Conservation (phyloP, 1,140 invertebrate genomes). For the Drosophila mayri region DNA sequence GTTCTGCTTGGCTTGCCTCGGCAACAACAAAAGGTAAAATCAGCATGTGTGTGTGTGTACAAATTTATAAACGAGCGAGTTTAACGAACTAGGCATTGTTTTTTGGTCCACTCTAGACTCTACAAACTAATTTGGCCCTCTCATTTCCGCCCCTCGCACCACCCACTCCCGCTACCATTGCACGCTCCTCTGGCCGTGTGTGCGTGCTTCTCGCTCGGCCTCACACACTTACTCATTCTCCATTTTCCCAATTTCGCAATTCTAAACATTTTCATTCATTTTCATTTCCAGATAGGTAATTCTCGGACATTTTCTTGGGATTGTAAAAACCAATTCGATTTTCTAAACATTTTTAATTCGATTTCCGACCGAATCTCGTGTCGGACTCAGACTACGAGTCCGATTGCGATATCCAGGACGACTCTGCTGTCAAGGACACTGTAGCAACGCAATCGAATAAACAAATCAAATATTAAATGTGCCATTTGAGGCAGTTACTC, state of each 20-base stretch:
- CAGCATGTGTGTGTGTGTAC: constrained; percentile 43
- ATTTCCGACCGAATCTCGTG: constrained; percentile 32
- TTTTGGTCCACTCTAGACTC: constrained; percentile 43
- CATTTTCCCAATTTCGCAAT: constrained; percentile 30
- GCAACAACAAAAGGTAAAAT: constrained; percentile 43
- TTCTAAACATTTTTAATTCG: constrained; percentile 54
- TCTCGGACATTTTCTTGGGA: constrained; percentile 18
- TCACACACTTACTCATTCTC: constrained; percentile 2
- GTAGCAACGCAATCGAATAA: constrained; percentile 49
- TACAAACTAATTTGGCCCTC: constrained; percentile 38
- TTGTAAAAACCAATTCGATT: constrained; percentile 48
- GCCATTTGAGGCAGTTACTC: constrained; percentile 41
- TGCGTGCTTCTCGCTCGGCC: constrained; percentile 21
- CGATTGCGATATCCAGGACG: neutral
- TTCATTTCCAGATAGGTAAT: constrained; percentile 35
- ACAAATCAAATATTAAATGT: constrained; percentile 57
- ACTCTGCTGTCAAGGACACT: constrained; percentile 27
- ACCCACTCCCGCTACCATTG: constrained; percentile 19
- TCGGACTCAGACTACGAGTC: neutral
- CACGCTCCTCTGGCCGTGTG: constrained; percentile 51
- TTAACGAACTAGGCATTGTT: constrained; percentile 74
- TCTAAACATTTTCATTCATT: constrained; percentile 35
- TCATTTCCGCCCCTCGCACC: constrained; percentile 2
- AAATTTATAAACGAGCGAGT: constrained; percentile 71
- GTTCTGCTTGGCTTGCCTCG: constrained; percentile 73